Base-by-base conservation (phyloP, 92 coral and sea anemone genomes). In the Pocillopora meandrina region DNA sequence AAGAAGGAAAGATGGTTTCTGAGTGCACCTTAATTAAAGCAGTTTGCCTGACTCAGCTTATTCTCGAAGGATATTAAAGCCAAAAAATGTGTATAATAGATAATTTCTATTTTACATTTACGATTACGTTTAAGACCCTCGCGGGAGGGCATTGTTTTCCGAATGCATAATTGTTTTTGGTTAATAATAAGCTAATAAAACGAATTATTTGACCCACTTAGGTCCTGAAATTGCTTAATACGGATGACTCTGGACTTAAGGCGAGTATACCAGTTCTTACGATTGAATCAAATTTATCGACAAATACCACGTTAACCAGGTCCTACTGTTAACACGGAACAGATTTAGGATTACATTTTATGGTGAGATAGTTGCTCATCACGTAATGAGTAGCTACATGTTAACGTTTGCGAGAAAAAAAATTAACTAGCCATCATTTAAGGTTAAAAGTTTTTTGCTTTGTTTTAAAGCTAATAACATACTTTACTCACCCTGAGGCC, bases 201-300 rank as follows among this genome's bases (percentile, higher is more conserved):
- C 35, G 31, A 68, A 36, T 80, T 12, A 35, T 86, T 56, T 75
- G 4, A 80, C 19, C 57, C 14, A 4, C 60, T 5, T 55, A 90
- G 94, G 84, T 88, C n/a, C 73, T 91, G 21, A 91, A 85, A 81
- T 58, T 85, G 85, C 78, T 93, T 73, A 89, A 89, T 58, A 71
- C 92, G 12, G 89, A 87, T 42, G 81, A 79, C 49, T 61, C 34
- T 19, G 74, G 61, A 36, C 85, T 91, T 8, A 86, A 86, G 94
- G 97, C 91, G 52, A 21, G 84, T 42, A 10, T n/a, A n/a, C 16
- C 3, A 10, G 10, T 21, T 55, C 52, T 62, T 42, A 33, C 11
- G 66, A 12, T 20, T 23, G 2, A 31, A 56, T 60, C 17, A 23
- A 65, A 57, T 47, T 15, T 12, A 15, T 56, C 17, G n/a, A 31